Conservation (phyloP, 2,888 invertebrate species). For the Cordilura impudica region DNA sequence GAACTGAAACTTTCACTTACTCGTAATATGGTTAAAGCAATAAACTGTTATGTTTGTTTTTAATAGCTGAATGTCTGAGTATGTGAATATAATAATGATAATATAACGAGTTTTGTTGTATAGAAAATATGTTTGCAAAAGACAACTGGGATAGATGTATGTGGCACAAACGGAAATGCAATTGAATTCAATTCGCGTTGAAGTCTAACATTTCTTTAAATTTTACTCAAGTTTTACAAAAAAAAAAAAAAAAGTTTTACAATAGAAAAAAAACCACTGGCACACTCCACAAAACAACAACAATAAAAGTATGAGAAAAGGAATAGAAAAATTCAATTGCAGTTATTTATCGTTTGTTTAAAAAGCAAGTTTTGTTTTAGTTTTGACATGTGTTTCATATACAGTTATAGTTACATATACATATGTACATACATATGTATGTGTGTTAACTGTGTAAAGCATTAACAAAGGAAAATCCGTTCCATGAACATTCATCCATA, state of each 20-base stretch:
- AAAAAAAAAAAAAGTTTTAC: neutral
- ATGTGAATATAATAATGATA: constrained; percentile 24
- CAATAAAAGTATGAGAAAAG: neutral
- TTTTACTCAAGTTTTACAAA: constrained; percentile 19
- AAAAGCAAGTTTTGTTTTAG: constrained; percentile 19
- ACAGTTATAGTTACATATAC: constrained; percentile 2
- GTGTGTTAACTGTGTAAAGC: too few relatives aligned
- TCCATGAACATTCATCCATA: constrained; percentile 2
- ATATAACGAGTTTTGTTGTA: neutral
- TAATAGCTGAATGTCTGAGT: constrained; percentile 25
- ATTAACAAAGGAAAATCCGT: constrained; percentile 25
- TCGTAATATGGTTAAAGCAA: constrained; percentile 7
- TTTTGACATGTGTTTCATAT: constrained; percentile 21
- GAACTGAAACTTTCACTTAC: constrained; percentile 38
- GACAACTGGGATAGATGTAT: constrained; percentile 56
- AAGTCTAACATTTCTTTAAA: constrained; percentile 49
- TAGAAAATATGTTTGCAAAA: neutral
- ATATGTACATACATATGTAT: too few relatives aligned
- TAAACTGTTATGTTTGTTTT: constrained; percentile 41
- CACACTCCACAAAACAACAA: neutral
- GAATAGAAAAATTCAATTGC: constrained; percentile 45
- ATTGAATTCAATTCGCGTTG: constrained; percentile 67
- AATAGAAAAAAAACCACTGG: neutral
- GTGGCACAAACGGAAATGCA: constrained; percentile 76
- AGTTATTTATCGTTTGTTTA: constrained; percentile 58